Percentiles rank a stretch among this genome's conserved stretches.
These are phyloP conservation scores for Macrochelys suwanniensis DNA, from an alignment of 2,797 vertebrate species.

Conservation along the genomic window DNA sequence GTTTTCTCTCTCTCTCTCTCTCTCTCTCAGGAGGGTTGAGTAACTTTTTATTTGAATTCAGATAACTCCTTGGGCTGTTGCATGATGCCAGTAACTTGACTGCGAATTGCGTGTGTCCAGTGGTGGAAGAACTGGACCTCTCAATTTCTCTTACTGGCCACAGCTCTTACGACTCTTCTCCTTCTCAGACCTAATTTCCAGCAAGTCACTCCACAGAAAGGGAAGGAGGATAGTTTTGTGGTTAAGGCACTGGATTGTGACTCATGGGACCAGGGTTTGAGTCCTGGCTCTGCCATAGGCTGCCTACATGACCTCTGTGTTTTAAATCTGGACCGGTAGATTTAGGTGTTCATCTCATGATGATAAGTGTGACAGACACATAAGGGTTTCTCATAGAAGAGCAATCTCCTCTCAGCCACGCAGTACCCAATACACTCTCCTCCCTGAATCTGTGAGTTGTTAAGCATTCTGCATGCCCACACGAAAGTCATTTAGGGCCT, in stretches of 20 bases:
- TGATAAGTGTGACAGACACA: accelerated
- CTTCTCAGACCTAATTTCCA: background rate
- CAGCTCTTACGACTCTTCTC: background rate
- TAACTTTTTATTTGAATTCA: background rate
- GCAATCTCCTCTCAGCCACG: background rate
- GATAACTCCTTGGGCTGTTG: background rate
- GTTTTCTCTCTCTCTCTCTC: too few relatives aligned
- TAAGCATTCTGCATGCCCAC: background rate
- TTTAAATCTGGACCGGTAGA: background rate
- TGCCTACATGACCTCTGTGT: background rate
- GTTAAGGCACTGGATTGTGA: background rate
- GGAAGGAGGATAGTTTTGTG: background rate
- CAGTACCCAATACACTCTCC: background rate
- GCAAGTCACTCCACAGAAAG: background rate
- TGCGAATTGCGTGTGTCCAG: background rate
- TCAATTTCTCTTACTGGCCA: background rate
- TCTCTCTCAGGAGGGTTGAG: background rate
- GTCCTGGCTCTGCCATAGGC: background rate
- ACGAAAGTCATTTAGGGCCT: background rate
- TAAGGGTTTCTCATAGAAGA: background rate
- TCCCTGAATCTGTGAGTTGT: background rate
- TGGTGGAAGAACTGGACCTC: background rate
- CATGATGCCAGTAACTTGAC: background rate
- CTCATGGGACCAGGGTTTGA: background rate
- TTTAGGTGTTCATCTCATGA: background rate